phyloP scores from a whole-genome alignment of 2,113 vertebrate genomes.

The Andinoacara biseriatus region DNA sequence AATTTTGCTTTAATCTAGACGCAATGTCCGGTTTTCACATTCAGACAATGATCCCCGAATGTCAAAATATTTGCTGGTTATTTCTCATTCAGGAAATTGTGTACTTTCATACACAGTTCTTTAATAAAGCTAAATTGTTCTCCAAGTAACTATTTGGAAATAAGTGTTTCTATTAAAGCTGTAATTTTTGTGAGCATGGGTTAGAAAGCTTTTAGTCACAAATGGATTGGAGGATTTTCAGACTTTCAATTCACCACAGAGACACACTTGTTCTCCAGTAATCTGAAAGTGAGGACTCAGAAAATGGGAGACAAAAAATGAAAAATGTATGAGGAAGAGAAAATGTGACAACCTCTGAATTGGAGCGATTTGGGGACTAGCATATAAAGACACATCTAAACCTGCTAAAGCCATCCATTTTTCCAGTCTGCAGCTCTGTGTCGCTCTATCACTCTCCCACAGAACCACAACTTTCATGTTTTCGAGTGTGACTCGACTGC shows the following conservation, averaged over 20 bases:
- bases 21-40: not conserved
- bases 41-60: not conserved
- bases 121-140: not conserved
- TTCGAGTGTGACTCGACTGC: not conserved
- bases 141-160: not conserved
- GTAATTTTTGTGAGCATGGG: not conserved
- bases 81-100: not conserved
- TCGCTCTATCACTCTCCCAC: constrained; percentile 23
- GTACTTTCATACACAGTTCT: not conserved
- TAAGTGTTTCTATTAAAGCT: not conserved
- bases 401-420: constrained; percentile 51
- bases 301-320: constrained; percentile 45
- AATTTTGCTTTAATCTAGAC: not conserved
- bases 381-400: constrained; percentile 46
- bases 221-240: constrained; percentile 33
- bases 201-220: constrained; percentile 46
- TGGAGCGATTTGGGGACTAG: constrained; percentile 46
- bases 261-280: not conserved
- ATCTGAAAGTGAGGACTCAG: constrained; percentile 8
- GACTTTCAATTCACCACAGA: constrained; percentile 29
- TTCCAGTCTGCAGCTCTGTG: constrained; percentile 22
- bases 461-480: constrained; percentile 38
- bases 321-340: constrained; percentile 46
- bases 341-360: constrained; percentile 63
- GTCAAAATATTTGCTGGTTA: not conserved